Evolutionary conservation across 2,888 invertebrate genomes (phyloP), one percentile per base, ranked within the genome.

Genomic region (Micoletzkya japonica): DNA sequence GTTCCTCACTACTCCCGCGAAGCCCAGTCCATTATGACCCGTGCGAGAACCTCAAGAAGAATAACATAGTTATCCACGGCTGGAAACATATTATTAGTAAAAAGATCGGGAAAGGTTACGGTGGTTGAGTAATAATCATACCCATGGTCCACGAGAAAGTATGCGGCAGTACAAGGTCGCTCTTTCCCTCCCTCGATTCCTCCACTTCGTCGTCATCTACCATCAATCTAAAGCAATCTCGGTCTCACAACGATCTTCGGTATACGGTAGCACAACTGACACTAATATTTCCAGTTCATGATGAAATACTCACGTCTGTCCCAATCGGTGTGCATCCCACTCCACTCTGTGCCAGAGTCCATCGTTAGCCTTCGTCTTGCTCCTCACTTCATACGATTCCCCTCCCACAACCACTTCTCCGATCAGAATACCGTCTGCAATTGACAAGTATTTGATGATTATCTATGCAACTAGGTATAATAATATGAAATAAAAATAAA

Each of bases 391-490:
- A 50, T 76, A 74, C 24, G 75, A 78, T 59, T 81, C 74, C 32
- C 84, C 84, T 17, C 82, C 84, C 70, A 83, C 81, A 14, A 84
- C 81, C 24, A 84, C 71, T 67, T 84, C 84, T 10, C 79, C 84
- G 32, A 83, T 75, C 6, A 84, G 70, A 58, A 74, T 72, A 28
- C 83, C 83, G 59, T 77, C 77, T 72, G 24, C 49, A 74, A 52
- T 6, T 28, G 24, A 44, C 20, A 34, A 26, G 7, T 20, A 32
- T 7, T 24, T 44, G 28, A 28, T 4, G 37, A 28, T 2, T 37
- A 39, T 39, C 37, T n/a, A 4, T 34, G 17, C 32, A 26, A n/a
- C n/a, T 57, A 24, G 34, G 14, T 34, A 34, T 1, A 26, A 28
- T n/a, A 20, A 36, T 6, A 36, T 34, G 2, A 10, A 34, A 44